Evolutionary conservation across 2,888 invertebrate species (phyloP).

Genomic region (Julus scanicus): DNA sequence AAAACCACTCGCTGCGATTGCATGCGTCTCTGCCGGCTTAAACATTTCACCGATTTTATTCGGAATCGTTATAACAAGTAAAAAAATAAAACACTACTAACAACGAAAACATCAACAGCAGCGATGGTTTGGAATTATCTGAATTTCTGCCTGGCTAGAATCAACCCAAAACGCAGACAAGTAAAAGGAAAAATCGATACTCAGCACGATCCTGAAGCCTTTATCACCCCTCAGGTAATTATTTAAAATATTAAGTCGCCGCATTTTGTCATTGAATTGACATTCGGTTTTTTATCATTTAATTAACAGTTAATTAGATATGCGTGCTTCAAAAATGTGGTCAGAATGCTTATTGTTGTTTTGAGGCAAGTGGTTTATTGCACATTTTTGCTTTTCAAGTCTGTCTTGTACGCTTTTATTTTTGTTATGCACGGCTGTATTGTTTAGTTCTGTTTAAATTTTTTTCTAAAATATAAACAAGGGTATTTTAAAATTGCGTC

Average conservation of each 20-base stretch:
- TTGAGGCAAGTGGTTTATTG: background rate
- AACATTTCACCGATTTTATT: background rate
- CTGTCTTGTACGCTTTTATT: too few species aligned
- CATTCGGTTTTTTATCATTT: background rate
- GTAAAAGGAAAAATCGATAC: background rate
- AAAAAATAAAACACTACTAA: background rate
- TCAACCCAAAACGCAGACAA: background rate
- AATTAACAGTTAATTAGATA: background rate
- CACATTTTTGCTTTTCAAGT: too few species aligned
- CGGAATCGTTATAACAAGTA: background rate
- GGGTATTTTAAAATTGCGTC: too few species aligned
- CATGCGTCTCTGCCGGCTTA: background rate
- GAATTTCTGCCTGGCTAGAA: background rate
- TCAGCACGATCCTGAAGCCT: conserved; percentile 25
- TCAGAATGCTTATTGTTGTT: background rate
- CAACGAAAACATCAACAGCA: background rate
- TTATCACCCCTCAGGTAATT: conserved; percentile 15
- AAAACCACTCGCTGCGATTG: background rate
- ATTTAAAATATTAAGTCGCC: background rate
- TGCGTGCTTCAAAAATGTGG: background rate
- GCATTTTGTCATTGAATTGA: background rate
- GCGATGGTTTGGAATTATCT: conserved; percentile 24
- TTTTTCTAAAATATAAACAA: too few species aligned
- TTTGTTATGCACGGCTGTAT: too few species aligned
- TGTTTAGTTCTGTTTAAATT: too few species aligned